These are phyloP conservation scores for Panthera uncia DNA, from an alignment of 2,113 vertebrate genomes.

Conservation along the genomic window DNA sequence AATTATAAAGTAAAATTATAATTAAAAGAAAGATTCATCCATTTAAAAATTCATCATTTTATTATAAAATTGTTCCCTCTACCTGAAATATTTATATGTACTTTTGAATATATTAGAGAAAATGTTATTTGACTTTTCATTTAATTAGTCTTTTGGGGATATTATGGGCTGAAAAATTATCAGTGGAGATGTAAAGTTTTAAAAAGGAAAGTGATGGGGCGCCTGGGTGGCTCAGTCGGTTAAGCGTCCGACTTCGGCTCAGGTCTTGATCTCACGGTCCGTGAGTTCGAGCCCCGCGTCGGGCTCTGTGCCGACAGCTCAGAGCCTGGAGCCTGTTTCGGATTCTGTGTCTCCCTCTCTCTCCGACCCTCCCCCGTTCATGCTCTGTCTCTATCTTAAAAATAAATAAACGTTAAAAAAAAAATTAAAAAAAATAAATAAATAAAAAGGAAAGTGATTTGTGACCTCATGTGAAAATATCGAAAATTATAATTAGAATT, in stretches of 20 bases:
- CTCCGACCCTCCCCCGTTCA: too few relatives aligned
- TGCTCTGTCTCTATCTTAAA: too few relatives aligned
- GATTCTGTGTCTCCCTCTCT: too few relatives aligned
- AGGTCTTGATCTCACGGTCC: too few relatives aligned
- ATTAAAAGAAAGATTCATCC: slow-evolving; percentile 39
- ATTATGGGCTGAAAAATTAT: slow-evolving; percentile 35
- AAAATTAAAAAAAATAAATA: too few relatives aligned
- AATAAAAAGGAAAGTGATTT: slow-evolving; percentile 59
- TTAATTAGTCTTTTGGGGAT: slow-evolving; percentile 52
- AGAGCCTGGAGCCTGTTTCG: too few relatives aligned
- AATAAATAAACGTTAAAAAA: too few relatives aligned
- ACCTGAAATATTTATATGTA: slow-evolving; percentile 47
- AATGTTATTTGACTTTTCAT: slow-evolving; percentile 28
- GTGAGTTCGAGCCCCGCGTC: too few relatives aligned
- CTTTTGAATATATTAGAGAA: neutral
- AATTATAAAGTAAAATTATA: slow-evolving; percentile 6
- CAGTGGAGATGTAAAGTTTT: slow-evolving; percentile 50
- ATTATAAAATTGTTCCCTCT: neutral
- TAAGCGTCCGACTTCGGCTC: too few relatives aligned
- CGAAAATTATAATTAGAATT: slow-evolving; percentile 25
- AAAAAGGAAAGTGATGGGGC: slow-evolving; percentile 51
- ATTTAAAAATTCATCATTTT: slow-evolving; percentile 13
- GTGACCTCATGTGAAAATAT: slow-evolving; percentile 23
- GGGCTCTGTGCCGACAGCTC: too few relatives aligned
- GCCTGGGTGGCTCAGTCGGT: too few relatives aligned